A percentile compares a stretch with the other conserved stretches of the same genome.
phyloP scores from a whole-genome alignment of 1,140 invertebrate genomes.

The Teleogryllus occipitalis region DNA sequence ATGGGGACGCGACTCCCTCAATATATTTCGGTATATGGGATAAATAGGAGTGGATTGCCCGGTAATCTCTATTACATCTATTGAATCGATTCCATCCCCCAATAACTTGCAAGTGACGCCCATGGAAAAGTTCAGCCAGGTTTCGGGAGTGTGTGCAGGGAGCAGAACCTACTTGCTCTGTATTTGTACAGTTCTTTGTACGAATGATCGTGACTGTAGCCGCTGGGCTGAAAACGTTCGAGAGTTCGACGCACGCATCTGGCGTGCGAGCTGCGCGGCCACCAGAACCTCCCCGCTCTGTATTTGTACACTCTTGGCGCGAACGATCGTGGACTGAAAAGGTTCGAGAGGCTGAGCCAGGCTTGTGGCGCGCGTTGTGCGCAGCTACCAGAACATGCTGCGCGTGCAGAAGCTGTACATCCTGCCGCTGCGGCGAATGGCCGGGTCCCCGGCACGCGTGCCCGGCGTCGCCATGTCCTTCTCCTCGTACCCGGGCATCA shows the following conservation, averaged over 20 bases:
- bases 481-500: conserved; percentile 54
- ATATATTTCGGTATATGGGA: no score
- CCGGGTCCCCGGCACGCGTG: conserved; percentile 27
- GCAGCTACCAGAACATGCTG: conserved; percentile 41
- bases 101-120: background rate
- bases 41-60: no score
- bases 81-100: background rate
- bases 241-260: no score
- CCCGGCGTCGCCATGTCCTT: conserved; percentile 48
- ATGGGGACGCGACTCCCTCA: no score
- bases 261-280: background rate
- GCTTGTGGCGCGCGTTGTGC: background rate
- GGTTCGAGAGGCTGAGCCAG: background rate
- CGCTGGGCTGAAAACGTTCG: background rate
- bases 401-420: conserved; percentile 57
- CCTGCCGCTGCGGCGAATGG: conserved; percentile 38
- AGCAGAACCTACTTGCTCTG: conserved; percentile 42
- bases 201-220: background rate
- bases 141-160: background rate
- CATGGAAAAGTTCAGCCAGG: background rate
- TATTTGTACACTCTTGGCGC: conserved; percentile 50
- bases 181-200: conserved; percentile 52
- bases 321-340: background rate
- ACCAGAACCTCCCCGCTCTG: conserved; percentile 42
- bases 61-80: background rate